Evolutionary conservation across 1,140 invertebrate genomes (phyloP), one percentile per base, ranked within the genome.

Genomic region (Drosophila lacertosa): DNA sequence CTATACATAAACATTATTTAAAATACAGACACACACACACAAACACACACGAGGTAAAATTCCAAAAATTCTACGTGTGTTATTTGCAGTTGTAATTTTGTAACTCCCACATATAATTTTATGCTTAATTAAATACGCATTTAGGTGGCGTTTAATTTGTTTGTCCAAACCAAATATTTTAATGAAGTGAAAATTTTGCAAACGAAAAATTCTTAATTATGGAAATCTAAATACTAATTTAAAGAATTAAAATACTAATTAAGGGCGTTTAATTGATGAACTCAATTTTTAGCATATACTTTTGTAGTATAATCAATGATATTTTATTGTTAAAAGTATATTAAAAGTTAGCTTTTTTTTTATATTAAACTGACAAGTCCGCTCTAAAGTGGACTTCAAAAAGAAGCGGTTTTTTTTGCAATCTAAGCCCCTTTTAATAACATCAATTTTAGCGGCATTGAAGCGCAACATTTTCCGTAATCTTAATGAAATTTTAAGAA

Each of bases 61-160:
- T 20, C 13, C 2, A 15, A 37, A 35, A 50, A 16, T 7, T 39
- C 9, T 26, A 15, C n/a, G 24, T 42, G 48, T 57, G 13, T 13
- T 42, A 54, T 37, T 32, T 67, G 24, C 45, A 45, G 42, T 26
- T 45, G 35, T 42, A 39, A 45, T 33, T 45, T 50, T 16, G 16
- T 33, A 39, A 39, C 11, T 35, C n/a, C 1, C 35, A 29, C 45
- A 32, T 24, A 15, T 11, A 59, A 59, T 64, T 60, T 58, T 60
- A 74, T 69, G 66, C 70, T 58, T 82, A 82, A 77, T 82, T 81
- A 71, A 74, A 67, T 69, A 64, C 32, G 42, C 69, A 77, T 74
- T 77, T 71, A 24, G 66, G 40, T 47, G 51, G 50, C 55, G 42
- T 60, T 82, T 67, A 82, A 77, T 74, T 50, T 64, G 42, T 67